These are phyloP conservation scores for Microctenopoma stevenorrisi DNA, from an alignment of 2,797 vertebrate genomes.

Conservation along the genomic window DNA sequence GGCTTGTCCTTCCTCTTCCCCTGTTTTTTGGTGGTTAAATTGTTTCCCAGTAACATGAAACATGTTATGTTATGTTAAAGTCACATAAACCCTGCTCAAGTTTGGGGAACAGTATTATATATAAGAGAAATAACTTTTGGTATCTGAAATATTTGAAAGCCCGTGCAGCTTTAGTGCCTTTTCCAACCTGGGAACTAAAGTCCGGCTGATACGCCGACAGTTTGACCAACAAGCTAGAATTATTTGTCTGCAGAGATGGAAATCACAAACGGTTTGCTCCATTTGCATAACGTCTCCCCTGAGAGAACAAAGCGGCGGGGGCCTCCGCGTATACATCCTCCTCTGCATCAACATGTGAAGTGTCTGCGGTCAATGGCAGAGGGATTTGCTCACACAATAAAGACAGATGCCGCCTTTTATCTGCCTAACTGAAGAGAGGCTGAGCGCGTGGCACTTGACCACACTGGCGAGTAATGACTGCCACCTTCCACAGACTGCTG, in stretches of 20 bases:
- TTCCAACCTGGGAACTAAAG: neutral
- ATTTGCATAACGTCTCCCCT: slow-evolving; percentile 80
- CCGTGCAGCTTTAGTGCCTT: neutral
- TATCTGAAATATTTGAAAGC: neutral
- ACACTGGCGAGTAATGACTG: slow-evolving; percentile 47
- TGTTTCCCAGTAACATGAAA: slow-evolving; percentile 8
- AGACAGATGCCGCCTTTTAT: slow-evolving; percentile 83
- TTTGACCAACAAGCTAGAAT: slow-evolving; percentile 30
- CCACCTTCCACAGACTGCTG: slow-evolving; percentile 32
- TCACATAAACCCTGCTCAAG: neutral
- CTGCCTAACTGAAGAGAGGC: slow-evolving; percentile 74
- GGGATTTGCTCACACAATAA: slow-evolving; percentile 74
- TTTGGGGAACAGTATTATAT: neutral
- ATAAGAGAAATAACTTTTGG: neutral
- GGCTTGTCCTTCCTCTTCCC: slow-evolving; percentile 31
- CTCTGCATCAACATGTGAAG: slow-evolving; percentile 81
- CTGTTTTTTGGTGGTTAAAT: neutral
- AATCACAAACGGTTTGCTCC: slow-evolving; percentile 74
- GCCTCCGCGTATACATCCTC: slow-evolving; percentile 48
- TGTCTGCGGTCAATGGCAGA: slow-evolving; percentile 71
- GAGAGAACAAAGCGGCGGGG: slow-evolving; percentile 44
- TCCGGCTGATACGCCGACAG: neutral
- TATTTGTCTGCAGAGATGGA: slow-evolving; percentile 62
- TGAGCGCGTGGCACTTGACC: slow-evolving; percentile 74
- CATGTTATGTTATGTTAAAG: slow-evolving; percentile 40